Evolutionary conservation across 2,113 vertebrate species (phyloP).

Genomic region (Pampusana beccarii): DNA sequence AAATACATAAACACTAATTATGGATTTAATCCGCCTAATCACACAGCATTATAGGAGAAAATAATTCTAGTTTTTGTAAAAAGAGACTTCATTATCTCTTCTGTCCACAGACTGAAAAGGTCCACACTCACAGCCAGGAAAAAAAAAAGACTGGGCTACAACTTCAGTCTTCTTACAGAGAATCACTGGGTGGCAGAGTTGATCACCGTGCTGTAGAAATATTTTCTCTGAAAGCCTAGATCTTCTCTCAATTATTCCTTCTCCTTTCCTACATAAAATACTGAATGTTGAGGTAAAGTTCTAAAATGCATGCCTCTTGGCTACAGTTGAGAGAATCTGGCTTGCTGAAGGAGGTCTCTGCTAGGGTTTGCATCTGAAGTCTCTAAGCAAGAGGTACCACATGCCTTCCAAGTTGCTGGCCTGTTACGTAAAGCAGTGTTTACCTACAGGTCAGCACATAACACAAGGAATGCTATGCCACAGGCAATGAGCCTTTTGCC

Average conservation of each 20-base stretch:
- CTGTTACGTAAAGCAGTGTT: neutral
- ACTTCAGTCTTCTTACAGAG: neutral
- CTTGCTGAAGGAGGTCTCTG: neutral
- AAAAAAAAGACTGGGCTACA: neutral
- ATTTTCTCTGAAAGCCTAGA: neutral
- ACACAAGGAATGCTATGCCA: neutral
- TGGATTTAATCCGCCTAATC: neutral
- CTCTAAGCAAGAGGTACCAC: neutral
- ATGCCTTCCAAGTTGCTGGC: neutral
- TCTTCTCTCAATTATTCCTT: neutral
- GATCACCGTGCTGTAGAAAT: neutral
- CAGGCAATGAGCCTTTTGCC: neutral
- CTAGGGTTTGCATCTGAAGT: neutral
- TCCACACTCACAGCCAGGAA: neutral
- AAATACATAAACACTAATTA: neutral
- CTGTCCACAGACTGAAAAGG: neutral
- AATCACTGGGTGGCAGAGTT: neutral
- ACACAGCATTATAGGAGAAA: neutral
- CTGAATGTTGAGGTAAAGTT: neutral
- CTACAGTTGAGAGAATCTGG: neutral
- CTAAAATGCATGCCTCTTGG: neutral
- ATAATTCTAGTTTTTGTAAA: neutral
- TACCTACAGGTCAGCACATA: neutral
- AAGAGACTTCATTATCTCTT: neutral
- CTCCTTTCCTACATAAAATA: neutral